Evolutionary conservation across 2,797 vertebrate genomes (phyloP), one percentile per base, ranked within the genome.

Genomic region (Galago senegalensis): DNA sequence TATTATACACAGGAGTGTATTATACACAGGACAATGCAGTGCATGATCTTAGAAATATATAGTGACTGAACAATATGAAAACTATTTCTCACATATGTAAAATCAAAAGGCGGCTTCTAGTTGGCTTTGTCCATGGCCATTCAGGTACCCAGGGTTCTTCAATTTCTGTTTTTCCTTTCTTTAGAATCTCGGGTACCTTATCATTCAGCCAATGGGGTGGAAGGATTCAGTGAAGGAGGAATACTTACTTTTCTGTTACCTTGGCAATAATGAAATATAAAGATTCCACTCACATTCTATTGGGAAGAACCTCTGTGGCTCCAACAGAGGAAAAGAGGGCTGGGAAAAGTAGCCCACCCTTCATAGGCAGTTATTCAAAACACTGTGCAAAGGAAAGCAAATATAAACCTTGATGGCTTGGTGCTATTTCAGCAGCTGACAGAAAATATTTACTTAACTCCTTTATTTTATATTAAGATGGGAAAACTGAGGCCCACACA

Each of bases 321-420:
- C 12, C 10, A 72, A 17, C 2, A 86, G 40, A 49, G 17, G 65
- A 3, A 63, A 63, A 63, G 9, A 14, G 3, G 3, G 23, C 21
- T 58, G 27, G 29, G 21, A 21, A 85, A 16, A 14, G 4, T 4
- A 27, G 14, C 2, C 5, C 79, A 13, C 17, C 27, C 5, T n/a
- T 23, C 6, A 43, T 1, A 13, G 18, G 3, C 7, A 31, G 1
- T 1, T 70, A 25, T 73, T 16, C 17, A 67, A 58, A 53, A 34
- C 4, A 8, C 63, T 37, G 13, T 1, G 4, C 1, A 43, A 2
- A 0, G 2, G 1, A 61, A 60, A 23, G 31, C 12, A 1, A 81
- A 11, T 3, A 27, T 18, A 27, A 31, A 29, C 12, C 5, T 20
- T 17, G 2, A 18, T 23, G 14, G 6, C 34, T 43, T 49, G n/a